Conservation (phyloP, 2,888 invertebrate genomes). For the Idaea biselata region DNA sequence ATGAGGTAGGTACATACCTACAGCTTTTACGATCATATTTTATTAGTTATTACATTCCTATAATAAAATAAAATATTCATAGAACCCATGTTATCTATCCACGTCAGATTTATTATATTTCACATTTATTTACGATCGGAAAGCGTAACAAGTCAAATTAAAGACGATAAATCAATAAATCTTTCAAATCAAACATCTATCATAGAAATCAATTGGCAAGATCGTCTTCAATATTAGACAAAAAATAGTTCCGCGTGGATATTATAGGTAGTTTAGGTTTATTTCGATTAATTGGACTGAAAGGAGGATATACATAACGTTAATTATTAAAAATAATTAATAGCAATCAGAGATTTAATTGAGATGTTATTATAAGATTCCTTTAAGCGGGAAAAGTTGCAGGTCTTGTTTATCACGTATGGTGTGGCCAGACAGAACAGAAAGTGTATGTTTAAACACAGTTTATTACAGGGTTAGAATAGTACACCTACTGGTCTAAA, state of each 20-base stretch:
- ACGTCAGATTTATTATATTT: neutral
- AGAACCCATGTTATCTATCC: neutral
- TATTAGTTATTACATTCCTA: neutral
- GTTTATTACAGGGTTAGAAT: neutral
- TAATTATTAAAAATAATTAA: constrained; percentile 6
- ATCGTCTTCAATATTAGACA: neutral
- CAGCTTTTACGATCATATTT: neutral
- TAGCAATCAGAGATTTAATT: neutral
- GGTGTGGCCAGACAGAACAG: neutral
- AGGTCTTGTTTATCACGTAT: neutral
- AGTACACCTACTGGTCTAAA: no score
- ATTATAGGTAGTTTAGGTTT: constrained; percentile 14
- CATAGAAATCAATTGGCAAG: constrained; percentile 18
- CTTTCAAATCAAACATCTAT: constrained; percentile 25
- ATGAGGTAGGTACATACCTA: no score
- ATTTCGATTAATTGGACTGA: constrained; percentile 18
- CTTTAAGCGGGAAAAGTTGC: neutral
- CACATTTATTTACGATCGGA: neutral
- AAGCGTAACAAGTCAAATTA: constrained; percentile 17
- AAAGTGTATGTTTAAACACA: neutral
- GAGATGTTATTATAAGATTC: neutral
- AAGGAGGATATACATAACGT: constrained; percentile 14
- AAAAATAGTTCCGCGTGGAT: constrained; percentile 14
- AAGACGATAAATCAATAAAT: constrained; percentile 25
- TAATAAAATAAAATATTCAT: constrained; percentile 4